Evolutionary conservation across 2,888 invertebrate species (phyloP), one percentile per base, ranked within the genome.

Genomic region (Trichacis sp.): DNA sequence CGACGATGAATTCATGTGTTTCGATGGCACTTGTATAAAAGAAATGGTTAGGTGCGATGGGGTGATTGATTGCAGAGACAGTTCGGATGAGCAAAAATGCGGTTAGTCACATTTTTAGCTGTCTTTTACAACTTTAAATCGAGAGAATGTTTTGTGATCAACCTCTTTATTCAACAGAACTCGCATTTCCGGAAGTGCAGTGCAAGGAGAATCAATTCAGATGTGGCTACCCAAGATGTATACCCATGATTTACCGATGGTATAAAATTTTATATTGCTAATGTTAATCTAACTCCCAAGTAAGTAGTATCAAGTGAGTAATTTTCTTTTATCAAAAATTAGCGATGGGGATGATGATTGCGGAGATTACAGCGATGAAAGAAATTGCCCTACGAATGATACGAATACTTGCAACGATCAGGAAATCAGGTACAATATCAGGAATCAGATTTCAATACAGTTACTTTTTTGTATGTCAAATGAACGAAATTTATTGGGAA

Each of bases 271-370:
- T n/a, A n/a, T n/a, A n/a, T n/a, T n/a, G n/a, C n/a, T n/a, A n/a
- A n/a, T n/a, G n/a, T n/a, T n/a, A n/a, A n/a, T n/a, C n/a, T n/a
- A n/a, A n/a, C n/a, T n/a, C n/a, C n/a, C n/a, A n/a, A n/a, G n/a
- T n/a, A n/a, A n/a, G n/a, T n/a, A n/a, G n/a, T n/a, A n/a, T n/a
- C n/a, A n/a, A n/a, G n/a, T n/a, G n/a, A n/a, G n/a, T n/a, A n/a
- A n/a, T n/a, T n/a, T n/a, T n/a, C n/a, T n/a, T n/a, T n/a, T n/a
- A n/a, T n/a, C n/a, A n/a, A n/a, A n/a, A n/a, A n/a, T n/a, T n/a
- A n/a, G 95, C 78, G 95, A 95, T 72, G 92, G 93, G 0, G 93
- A 94, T 77, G 92, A 94, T 76, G 94, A 95, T 78, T 95, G 95
- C 75, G 93, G 92, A 0, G 95, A 95, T 78, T 93, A 93, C 90